These are phyloP conservation scores for Notodonta dromedarius DNA, from an alignment of 2,888 invertebrate species.

Conservation along the genomic window DNA sequence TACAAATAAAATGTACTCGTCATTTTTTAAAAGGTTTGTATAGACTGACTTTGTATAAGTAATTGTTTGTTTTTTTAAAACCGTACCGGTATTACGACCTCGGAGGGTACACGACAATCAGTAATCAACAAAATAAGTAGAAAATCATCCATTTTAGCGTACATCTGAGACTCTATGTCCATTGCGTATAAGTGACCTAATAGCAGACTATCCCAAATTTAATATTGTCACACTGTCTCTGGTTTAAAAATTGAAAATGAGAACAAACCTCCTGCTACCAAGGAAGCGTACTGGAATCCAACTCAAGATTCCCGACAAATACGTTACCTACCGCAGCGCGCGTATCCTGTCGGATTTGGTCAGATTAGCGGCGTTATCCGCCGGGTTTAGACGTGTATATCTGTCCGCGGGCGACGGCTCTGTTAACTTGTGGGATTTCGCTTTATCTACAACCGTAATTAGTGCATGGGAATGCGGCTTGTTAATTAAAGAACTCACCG, in stretches of 20 bases:
- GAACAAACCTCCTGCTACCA: constrained; percentile 46
- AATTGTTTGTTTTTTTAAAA: too few relatives aligned
- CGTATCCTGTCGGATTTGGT: constrained; percentile 62
- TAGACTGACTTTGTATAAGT: too few relatives aligned
- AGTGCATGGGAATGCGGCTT: constrained; percentile 36
- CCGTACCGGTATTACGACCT: too few relatives aligned
- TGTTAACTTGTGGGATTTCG: constrained; percentile 40
- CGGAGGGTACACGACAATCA: too few relatives aligned
- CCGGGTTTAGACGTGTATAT: constrained; percentile 30
- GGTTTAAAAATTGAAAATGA: constrained; percentile 21
- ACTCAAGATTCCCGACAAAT: constrained; percentile 59
- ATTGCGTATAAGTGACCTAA: too few relatives aligned
- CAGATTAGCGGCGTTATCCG: constrained; percentile 48
- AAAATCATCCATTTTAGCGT: too few relatives aligned
- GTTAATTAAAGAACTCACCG: constrained; percentile 25
- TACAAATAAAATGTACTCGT: too few relatives aligned
- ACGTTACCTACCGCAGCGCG: constrained; percentile 75
- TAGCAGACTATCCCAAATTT: too few relatives aligned
- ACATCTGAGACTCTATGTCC: too few relatives aligned
- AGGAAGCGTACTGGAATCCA: constrained; percentile 62
- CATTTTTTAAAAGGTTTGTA: too few relatives aligned
- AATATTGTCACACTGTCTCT: too few relatives aligned
- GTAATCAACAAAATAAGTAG: too few relatives aligned
- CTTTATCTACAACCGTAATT: constrained; percentile 43
- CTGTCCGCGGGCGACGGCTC: constrained; percentile 20